Evolutionary conservation across 1,140 invertebrate species (phyloP).

Genomic region (Drosophila kepulauana): DNA sequence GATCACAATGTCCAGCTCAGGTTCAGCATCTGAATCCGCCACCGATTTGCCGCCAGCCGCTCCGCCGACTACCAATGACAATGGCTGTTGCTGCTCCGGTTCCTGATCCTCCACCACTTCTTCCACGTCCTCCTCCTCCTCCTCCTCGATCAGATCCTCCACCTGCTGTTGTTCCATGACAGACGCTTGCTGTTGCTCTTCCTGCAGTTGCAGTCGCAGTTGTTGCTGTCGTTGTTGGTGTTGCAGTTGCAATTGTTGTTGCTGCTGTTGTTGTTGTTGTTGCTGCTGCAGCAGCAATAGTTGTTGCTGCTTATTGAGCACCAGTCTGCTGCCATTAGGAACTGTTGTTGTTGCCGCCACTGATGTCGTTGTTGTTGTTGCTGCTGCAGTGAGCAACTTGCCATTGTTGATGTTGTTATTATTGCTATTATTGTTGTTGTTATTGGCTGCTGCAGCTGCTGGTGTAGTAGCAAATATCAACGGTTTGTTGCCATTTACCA

Average conservation of each 20-base stretch:
- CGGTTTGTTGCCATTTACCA: constrained; percentile 60
- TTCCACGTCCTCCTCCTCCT: neutral
- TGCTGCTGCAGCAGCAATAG: constrained; percentile 27
- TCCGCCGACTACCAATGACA: constrained; percentile 3
- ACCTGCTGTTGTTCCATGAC: constrained; percentile 27
- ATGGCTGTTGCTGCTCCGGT: neutral
- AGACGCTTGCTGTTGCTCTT: constrained; percentile 26
- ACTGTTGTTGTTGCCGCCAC: constrained; percentile 38
- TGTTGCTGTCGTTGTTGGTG: constrained; percentile 16
- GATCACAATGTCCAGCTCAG: constrained; percentile 96
- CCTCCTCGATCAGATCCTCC: constrained; percentile 9
- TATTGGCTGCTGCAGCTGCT: constrained; percentile 1
- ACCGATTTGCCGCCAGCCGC: constrained; percentile 6
- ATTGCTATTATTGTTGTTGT: constrained; percentile 21
- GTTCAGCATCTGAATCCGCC: constrained; percentile 84
- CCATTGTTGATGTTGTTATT: constrained; percentile 16
- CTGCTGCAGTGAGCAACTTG: constrained; percentile 19
- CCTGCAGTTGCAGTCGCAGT: neutral
- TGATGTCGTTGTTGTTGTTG: constrained; percentile 21
- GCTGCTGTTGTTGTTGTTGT: constrained; percentile 12
- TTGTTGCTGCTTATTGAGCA: constrained; percentile 34
- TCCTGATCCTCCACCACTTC: constrained; percentile 11
- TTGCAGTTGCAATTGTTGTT: constrained; percentile 14
- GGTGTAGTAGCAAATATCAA: constrained; percentile 44
- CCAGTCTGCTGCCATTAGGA: constrained; percentile 53